Evolutionary conservation across 2,888 invertebrate genomes (phyloP).

Genomic region (Neoitamus cyanurus): DNA sequence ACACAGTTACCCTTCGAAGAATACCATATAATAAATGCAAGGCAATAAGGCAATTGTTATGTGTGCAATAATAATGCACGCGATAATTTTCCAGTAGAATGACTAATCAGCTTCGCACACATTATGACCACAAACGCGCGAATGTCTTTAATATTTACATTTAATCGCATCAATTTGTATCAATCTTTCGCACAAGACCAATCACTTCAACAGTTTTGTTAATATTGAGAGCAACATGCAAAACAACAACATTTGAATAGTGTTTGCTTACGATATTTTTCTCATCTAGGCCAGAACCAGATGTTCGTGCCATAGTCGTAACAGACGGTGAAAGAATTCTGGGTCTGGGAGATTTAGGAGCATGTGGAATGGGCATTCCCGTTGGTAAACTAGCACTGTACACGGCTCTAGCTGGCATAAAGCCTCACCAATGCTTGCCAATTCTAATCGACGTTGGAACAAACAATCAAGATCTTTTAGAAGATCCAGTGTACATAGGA

Average conservation of each 20-base stretch:
- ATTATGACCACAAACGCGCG: neutral
- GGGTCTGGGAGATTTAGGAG: conserved; percentile 95
- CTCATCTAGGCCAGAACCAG: conserved; percentile 77
- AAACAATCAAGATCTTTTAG: conserved; percentile 86
- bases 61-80: neutral
- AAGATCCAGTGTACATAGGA: conserved; percentile 96
- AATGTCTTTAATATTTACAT: neutral
- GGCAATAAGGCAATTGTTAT: neutral
- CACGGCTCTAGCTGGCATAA: conserved; percentile 96
- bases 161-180: neutral
- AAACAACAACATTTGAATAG: no score
- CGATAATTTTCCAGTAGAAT: neutral
- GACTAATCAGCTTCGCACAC: neutral
- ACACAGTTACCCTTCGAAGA: neutral
- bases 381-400: conserved; percentile 96
- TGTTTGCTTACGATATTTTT: no score
- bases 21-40: neutral
- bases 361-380: conserved; percentile 97
- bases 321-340: conserved; percentile 98
- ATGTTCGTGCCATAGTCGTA: conserved; percentile 88
- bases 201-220: neutral
- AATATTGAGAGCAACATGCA: neutral
- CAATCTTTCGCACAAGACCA: neutral
- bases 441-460: conserved; percentile 95
- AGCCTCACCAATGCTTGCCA: conserved; percentile 94